phyloP scores from a whole-genome alignment of 1,140 invertebrate species.

The Harpegnathos saltator region DNA sequence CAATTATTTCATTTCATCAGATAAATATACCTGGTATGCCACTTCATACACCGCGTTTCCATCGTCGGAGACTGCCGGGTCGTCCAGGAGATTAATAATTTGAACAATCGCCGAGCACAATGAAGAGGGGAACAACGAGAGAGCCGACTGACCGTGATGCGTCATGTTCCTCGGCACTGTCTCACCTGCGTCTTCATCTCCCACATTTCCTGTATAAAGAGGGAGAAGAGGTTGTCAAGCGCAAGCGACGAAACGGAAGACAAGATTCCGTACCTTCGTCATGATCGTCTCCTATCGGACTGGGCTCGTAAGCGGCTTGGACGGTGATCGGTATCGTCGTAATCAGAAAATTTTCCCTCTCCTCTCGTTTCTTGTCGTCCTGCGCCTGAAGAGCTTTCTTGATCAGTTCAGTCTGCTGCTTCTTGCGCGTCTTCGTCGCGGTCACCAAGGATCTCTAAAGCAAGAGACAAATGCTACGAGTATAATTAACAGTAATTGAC shows the following conservation, averaged over 20 bases:
- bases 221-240: slow-evolving; percentile 22
- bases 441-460: slow-evolving; percentile 97
- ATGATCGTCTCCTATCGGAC: slow-evolving; percentile 93
- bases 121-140: slow-evolving; percentile 98
- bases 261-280: slow-evolving; percentile 89
- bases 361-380: slow-evolving; percentile 97
- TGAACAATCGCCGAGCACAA: slow-evolving; percentile 97
- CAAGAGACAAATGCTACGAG: background rate
- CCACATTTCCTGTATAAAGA: slow-evolving; percentile 75
- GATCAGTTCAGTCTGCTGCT: slow-evolving; percentile 99
- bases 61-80: slow-evolving; percentile 97
- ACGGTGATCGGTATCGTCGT: slow-evolving; percentile 98
- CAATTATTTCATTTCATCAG: background rate
- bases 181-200: slow-evolving; percentile 90
- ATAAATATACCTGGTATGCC: slow-evolving; percentile 91
- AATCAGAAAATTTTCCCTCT: slow-evolving; percentile 98
- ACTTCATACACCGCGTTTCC: slow-evolving; percentile 96
- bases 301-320: slow-evolving; percentile 98
- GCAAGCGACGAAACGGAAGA: background rate
- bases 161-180: slow-evolving; percentile 89
- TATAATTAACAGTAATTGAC: too few species aligned
- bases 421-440: slow-evolving; percentile 98
- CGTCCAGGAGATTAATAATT: slow-evolving; percentile 97
- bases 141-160: slow-evolving; percentile 95
- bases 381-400: slow-evolving; percentile 97